Base-by-base conservation (phyloP, 2,888 invertebrate genomes). In the Eupithecia inturbata region DNA sequence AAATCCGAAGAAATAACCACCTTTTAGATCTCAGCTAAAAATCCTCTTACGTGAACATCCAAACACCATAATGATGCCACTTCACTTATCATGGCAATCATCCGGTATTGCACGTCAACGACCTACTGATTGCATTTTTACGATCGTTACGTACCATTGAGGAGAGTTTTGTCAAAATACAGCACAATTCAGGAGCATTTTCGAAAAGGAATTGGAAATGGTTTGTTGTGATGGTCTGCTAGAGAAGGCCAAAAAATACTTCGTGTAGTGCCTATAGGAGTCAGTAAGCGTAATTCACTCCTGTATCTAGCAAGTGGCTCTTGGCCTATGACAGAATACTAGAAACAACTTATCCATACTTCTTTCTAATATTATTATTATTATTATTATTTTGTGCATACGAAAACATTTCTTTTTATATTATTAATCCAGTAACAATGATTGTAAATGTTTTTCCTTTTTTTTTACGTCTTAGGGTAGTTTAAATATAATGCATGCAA, bases 71-170 rank as follows among this genome's bases (percentile, higher is more conserved):
- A 53, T 57, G 57, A 26, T 12, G 57, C 26, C 12, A 57, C 4
- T 10, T 36, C 36, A 10, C 53, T 57, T 57, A 22, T 57, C 26
- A 26, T 26, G 22, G 3, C 4, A 53, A 53, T 53, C 53, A 26
- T 26, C 12, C 26, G 57, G 57, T 57, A 26, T 14, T 57, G 22
- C 57, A 26, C 57, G 26, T 57, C 57, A 57, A 57, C 14, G 26
- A 57, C 57, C 57, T 3, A 57, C 57, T 57, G 57, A 57, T 57
- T 57, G 57, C 57, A 57, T 57, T 26, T 57, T 57, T 57, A 57
- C 9, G 57, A 57, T 57, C 26, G 26, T 57, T 57, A 57, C 57
- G 26, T 57, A 26, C 3, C 53, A 57, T 57, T 12, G 57, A 57
- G 5, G 12, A 12, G 3, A 10, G 26, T 57, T 57, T 26, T 26